These are phyloP conservation scores for Meghimatium bilineatum DNA, from an alignment of 2,888 invertebrate genomes.

Conservation along the genomic window DNA sequence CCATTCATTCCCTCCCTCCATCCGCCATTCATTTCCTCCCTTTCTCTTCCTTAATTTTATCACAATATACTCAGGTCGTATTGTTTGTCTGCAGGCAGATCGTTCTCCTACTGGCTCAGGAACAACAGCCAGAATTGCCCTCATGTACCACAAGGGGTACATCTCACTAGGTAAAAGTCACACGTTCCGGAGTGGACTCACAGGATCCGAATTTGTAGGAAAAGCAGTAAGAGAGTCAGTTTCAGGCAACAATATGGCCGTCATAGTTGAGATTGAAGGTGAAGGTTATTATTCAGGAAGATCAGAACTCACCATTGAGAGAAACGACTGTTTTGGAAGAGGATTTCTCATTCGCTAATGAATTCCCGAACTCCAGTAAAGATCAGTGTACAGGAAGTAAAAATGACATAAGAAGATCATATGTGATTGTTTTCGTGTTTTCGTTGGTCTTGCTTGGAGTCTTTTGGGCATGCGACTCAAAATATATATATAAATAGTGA, in stretches of 20 bases:
- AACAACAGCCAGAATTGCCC: slow-evolving; percentile 74
- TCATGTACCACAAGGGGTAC: slow-evolving; percentile 65
- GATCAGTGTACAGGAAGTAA: no score
- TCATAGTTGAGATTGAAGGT: slow-evolving; percentile 76
- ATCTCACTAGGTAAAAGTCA: slow-evolving; percentile 66
- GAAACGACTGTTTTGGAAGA: slow-evolving; percentile 67
- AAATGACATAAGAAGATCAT: no score
- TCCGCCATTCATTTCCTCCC: no score
- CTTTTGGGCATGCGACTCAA: no score
- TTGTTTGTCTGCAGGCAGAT: slow-evolving; percentile 69
- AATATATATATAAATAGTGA: no score
- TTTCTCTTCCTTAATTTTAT: no score
- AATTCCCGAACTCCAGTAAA: no score
- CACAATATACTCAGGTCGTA: no score
- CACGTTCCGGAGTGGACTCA: slow-evolving; percentile 66
- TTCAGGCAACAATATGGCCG: slow-evolving; percentile 62
- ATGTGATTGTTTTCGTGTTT: no score
- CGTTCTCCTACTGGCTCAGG: slow-evolving; percentile 77
- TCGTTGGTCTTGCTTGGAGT: no score
- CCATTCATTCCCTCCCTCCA: no score
- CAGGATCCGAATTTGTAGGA: slow-evolving; percentile 63
- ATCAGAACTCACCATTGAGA: slow-evolving; percentile 70
- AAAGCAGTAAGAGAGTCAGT: slow-evolving; percentile 55
- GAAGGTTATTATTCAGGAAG: slow-evolving; percentile 68
- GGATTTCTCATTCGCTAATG: slow-evolving; percentile 69